phyloP scores from a whole-genome alignment of 2,888 invertebrate species.

The Crematogaster levior region DNA sequence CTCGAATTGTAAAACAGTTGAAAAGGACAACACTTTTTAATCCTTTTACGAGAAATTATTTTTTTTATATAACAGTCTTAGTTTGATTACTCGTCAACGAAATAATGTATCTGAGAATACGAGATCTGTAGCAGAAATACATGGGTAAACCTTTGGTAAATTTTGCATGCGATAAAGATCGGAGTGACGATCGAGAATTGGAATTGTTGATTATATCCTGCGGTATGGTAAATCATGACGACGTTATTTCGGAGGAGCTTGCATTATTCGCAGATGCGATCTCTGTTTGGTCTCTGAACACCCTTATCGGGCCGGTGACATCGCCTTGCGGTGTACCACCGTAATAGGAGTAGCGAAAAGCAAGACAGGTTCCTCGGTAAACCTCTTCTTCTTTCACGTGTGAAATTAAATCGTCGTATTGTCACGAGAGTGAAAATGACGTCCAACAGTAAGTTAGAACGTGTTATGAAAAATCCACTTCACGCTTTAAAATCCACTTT shows the following conservation, averaged over 20 bases:
- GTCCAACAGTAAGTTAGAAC: neutral
- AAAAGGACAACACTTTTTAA: neutral
- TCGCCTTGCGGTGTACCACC: neutral
- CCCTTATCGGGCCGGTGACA: constrained; percentile 16
- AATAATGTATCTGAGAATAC: neutral
- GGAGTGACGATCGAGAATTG: constrained; percentile 14
- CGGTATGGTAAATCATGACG: constrained; percentile 27
- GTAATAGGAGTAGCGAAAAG: neutral
- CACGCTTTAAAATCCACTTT: too few species aligned
- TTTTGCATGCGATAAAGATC: constrained; percentile 25
- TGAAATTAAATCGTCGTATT: neutral
- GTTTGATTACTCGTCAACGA: neutral
- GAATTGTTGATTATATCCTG: constrained; percentile 40
- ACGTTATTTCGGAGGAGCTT: constrained; percentile 29
- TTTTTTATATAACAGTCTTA: neutral
- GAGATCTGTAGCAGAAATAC: neutral
- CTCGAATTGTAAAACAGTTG: neutral
- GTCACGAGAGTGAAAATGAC: constrained; percentile 3
- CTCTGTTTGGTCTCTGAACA: constrained; percentile 20
- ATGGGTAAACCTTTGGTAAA: neutral
- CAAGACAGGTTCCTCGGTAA: neutral
- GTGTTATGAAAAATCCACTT: neutral
- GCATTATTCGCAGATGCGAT: constrained; percentile 44
- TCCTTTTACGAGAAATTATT: neutral
- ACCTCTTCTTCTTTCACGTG: neutral